These are phyloP conservation scores for Hippocampus kuda DNA, from an alignment of 2,797 vertebrate species.

Conservation along the genomic window DNA sequence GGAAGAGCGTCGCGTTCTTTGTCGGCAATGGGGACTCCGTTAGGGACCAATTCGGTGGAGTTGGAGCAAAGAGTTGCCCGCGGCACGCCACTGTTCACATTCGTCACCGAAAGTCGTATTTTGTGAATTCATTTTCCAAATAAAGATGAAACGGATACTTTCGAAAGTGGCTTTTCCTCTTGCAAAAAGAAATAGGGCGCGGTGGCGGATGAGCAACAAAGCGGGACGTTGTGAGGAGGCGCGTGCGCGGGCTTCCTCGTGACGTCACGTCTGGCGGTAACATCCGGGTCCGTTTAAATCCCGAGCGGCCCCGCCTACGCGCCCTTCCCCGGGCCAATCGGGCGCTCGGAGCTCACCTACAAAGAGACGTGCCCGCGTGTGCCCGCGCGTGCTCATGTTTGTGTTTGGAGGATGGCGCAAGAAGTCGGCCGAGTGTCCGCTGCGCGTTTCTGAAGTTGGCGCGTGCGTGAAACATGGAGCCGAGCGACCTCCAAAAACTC, in stretches of 20 bases:
- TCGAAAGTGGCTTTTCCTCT: too few relatives aligned
- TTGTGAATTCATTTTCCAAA: conserved; percentile 76
- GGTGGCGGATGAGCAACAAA: neutral
- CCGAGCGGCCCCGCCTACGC: neutral
- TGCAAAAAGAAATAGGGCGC: neutral
- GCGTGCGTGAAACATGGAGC: conserved; percentile 38
- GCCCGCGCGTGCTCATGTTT: fast-evolving
- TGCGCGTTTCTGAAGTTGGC: neutral
- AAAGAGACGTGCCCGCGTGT: too few relatives aligned
- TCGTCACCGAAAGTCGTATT: conserved; percentile 37
- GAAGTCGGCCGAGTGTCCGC: neutral
- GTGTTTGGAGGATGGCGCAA: neutral
- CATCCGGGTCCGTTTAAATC: neutral
- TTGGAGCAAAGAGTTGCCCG: neutral
- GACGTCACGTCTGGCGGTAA: neutral
- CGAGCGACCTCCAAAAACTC: conserved; percentile 37
- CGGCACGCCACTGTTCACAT: neutral
- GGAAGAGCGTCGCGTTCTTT: neutral
- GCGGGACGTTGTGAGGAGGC: neutral
- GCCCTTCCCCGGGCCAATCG: neutral
- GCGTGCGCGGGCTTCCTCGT: neutral
- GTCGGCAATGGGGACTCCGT: neutral
- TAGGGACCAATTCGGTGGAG: neutral
- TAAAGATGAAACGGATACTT: conserved; percentile 66
- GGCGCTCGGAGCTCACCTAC: too few relatives aligned